Evolutionary conservation across 2,113 vertebrate genomes (phyloP).

Genomic region (Uropsilus gracilis): DNA sequence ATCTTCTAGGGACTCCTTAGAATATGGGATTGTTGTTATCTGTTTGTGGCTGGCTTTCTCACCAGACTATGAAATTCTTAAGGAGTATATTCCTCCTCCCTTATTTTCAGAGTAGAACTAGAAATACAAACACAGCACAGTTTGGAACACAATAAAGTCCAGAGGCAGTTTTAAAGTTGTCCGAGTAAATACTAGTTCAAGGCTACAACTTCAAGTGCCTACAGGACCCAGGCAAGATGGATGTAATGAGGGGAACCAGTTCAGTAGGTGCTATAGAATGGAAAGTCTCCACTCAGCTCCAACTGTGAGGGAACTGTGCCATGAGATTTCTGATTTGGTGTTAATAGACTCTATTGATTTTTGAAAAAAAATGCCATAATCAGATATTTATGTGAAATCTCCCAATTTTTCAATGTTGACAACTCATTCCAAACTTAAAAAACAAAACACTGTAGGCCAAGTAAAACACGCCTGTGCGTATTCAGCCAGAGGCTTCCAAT

Average conservation of each 20-base stretch:
- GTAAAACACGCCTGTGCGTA: background rate
- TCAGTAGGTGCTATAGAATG: background rate
- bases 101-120: background rate
- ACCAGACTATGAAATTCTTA: background rate
- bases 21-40: background rate
- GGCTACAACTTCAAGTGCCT: background rate
- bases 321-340: background rate
- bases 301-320: background rate
- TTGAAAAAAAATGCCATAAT: background rate
- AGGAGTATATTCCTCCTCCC: background rate
- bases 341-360: background rate
- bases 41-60: background rate
- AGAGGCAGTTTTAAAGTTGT: background rate
- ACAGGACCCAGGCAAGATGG: background rate
- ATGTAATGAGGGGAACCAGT: background rate
- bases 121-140: background rate
- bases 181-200: background rate
- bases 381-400: conserved; percentile 35
- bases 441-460: background rate
- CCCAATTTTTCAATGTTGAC: conserved; percentile 31
- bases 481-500: background rate
- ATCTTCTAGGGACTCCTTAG: background rate
- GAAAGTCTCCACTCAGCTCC: background rate
- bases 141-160: background rate
- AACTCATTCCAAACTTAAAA: background rate